A percentile compares a stretch with the other conserved stretches of the same genome.
Conservation (phyloP, 1,140 invertebrate species). For the Drosophila nikananu region DNA sequence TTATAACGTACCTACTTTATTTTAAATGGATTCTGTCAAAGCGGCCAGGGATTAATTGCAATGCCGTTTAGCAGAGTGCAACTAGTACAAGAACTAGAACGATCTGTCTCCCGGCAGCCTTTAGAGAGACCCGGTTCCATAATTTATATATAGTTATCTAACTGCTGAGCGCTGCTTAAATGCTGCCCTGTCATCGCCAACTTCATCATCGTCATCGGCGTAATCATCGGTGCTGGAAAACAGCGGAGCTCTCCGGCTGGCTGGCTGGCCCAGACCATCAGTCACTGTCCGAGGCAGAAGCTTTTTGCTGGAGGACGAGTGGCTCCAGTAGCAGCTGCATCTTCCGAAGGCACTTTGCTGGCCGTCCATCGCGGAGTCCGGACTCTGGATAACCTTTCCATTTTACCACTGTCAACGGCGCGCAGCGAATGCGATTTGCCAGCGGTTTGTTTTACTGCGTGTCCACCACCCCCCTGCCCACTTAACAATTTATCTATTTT, state of each 20-base stretch:
- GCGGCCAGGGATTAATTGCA: neutral
- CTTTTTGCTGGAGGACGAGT: constrained; percentile 20
- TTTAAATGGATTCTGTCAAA: neutral
- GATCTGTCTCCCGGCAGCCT: constrained; percentile 12
- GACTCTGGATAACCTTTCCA: constrained; percentile 70
- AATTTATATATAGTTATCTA: constrained; percentile 67
- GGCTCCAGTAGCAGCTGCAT: constrained; percentile 37
- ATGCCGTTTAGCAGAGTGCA: neutral
- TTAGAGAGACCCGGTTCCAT: constrained; percentile 17
- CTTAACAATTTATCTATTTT: constrained; percentile 16
- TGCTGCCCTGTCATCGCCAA: constrained; percentile 60
- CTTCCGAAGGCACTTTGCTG: constrained; percentile 41
- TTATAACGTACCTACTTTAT: neutral
- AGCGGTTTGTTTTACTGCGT: constrained; percentile 49
- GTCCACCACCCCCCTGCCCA: neutral
- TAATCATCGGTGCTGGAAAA: constrained; percentile 36
- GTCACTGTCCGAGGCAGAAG: constrained; percentile 67
- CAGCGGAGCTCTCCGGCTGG: constrained; percentile 30
- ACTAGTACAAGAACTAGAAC: constrained; percentile 16
- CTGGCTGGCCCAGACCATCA: constrained; percentile 58
- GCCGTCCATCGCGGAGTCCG: constrained; percentile 16
- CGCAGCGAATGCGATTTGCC: constrained; percentile 57
- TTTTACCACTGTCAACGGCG: constrained; percentile 72
- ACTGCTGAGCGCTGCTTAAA: constrained; percentile 60
- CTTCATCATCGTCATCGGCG: constrained; percentile 46